Evolutionary conservation across 2,888 invertebrate genomes (phyloP), one percentile per base, ranked within the genome.

Genomic region (Syritta pipiens): DNA sequence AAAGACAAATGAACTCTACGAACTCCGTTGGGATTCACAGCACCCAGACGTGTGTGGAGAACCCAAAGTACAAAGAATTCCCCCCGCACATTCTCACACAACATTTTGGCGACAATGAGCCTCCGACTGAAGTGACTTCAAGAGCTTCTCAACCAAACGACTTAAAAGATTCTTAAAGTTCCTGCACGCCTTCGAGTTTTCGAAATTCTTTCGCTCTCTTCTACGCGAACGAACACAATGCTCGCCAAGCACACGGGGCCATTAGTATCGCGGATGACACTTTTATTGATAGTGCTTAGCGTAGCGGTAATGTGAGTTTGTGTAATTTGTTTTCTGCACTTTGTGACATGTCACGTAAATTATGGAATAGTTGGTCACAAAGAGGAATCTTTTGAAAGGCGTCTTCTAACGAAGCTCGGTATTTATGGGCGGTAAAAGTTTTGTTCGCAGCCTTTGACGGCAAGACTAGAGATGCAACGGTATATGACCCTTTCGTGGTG

Each of bases 281-380:
- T 68, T 75, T 60, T 69, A 75, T 75, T 69, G 60, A 10, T 44
- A 24, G 17, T 14, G 55, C 30, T 67, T 51, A 20, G 60, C 17
- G 20, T n/a, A n/a, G n/a, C n/a, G n/a, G n/a, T 75, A 48, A 68
- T 74, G 74, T 74, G 74, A 74, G 51, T 60, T 68, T 67, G 59
- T n/a, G n/a, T 22, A 74, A 67, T 74, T 74, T 59, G 57, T 65
- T 49, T 14, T 17, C 22, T 49, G 32, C 28, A 30, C 22, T 67
- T 28, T 49, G 48, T 51, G 57, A 51, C 59, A 49, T 26, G 40
- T 72, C 48, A 51, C 49, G 67, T 44, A 40, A 60, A 10, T 74
- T 37, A 10, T 28, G 6, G 26, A 42, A 26, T 20, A n/a, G 24
- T 17, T 51, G 4, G 19, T 55, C 12, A 10, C n/a, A n/a, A n/a